Evolutionary conservation across 2,113 vertebrate genomes (phyloP), one percentile per base, ranked within the genome.

Genomic region (Ammospiza nelsoni): DNA sequence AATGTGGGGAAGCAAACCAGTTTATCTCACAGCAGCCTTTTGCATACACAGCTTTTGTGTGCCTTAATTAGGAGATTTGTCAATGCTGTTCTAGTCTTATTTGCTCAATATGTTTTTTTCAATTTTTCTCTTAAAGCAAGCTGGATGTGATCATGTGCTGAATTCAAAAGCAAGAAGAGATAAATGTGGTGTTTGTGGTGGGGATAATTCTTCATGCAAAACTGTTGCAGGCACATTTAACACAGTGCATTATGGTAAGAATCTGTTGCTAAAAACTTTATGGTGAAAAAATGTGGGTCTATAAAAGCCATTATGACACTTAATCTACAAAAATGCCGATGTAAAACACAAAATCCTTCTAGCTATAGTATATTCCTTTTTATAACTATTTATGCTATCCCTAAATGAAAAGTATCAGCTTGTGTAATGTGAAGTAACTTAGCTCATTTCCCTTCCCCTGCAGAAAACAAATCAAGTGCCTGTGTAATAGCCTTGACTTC

Each of bases 91-190:
- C 49, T 94, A 69, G 87, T 96, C 92, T 96, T 85, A 52, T 96
- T 96, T 95, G 81, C 91, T 96, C 94, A 95, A 67, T 90, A 73
- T 96, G 12, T 10, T 94, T 95, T 96, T 95, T 94, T 85, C 92
- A 76, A 84, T 94, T 98, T 97, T 97, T 96, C 74, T 94, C 94
- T 97, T 97, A 97, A 98, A 99, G 99, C 99, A 99, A 99, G 99
- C 99, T 46, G 99, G 99, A 98, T 99, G 99, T 23, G 99, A 99
- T 98, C 99, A 99, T 72, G 98, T 99, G 87, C 97, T 99, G 95
- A 99, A 99, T 98, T 99, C 99, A 78, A 99, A 99, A 98, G 99
- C 99, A 91, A 98, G 99, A 97, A 98, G 98, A 98, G 99, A 99
- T 98, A 99, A 99, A 96, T 99, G 99, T 93, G 99, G 99, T 12